Conservation (phyloP, 2,888 invertebrate genomes). For the Andricus quercusramuli region DNA sequence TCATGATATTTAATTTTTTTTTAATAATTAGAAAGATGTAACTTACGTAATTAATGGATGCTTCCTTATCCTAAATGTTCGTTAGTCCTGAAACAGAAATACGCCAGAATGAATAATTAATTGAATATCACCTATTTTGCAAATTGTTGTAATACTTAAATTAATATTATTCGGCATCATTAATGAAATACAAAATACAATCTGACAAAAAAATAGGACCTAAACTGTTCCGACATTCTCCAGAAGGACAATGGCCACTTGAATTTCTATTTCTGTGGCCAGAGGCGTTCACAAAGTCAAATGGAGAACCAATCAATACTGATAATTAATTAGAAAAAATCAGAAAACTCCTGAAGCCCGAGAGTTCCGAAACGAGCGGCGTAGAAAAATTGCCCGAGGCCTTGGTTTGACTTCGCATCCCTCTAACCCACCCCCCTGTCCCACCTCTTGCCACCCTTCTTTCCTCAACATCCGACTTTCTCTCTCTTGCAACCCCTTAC, state of each 20-base stretch:
- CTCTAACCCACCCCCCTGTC: background rate
- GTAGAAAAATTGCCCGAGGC: slow-evolving; percentile 68
- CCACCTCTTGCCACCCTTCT: slow-evolving; percentile 32
- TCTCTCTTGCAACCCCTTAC: slow-evolving; percentile 39
- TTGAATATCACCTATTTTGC: too few relatives aligned
- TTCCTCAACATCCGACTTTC: slow-evolving; percentile 16
- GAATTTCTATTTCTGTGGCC: slow-evolving; percentile 50
- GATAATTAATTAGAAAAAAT: slow-evolving; percentile 74
- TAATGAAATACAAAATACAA: background rate
- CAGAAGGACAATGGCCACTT: slow-evolving; percentile 22
- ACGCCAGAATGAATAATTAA: too few relatives aligned
- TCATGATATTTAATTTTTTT: too few relatives aligned
- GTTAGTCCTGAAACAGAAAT: too few relatives aligned
- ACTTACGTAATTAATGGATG: too few relatives aligned
- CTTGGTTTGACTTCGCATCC: slow-evolving; percentile 57
- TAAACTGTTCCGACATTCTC: background rate
- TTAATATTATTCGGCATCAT: too few relatives aligned
- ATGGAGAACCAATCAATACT: slow-evolving; percentile 72
- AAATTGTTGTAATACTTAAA: too few relatives aligned
- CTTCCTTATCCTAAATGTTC: too few relatives aligned
- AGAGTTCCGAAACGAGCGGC: slow-evolving; percentile 58
- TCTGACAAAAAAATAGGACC: background rate
- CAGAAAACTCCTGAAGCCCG: slow-evolving; percentile 69
- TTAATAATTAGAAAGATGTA: too few relatives aligned
- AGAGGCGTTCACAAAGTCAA: slow-evolving; percentile 63